These are phyloP conservation scores for Oasisia sp. DNA, from an alignment of 2,888 invertebrate species.

Conservation along the genomic window DNA sequence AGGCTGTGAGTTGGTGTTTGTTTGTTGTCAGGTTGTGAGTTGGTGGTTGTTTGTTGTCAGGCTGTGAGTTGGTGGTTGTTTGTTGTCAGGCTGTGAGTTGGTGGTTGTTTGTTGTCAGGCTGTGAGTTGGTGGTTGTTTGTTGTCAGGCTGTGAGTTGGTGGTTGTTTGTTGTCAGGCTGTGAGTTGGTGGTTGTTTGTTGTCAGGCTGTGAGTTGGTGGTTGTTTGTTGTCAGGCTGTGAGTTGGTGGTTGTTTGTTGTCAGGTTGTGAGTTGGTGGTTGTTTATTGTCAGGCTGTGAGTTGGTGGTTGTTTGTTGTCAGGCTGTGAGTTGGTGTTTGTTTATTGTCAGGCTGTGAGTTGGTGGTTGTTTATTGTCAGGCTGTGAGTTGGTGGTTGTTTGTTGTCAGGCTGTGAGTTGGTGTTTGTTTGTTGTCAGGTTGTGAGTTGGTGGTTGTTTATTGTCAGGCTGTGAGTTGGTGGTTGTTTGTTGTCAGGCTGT, in stretches of 20 bases:
- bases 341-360: background rate
- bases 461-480: background rate
- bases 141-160: too few relatives aligned
- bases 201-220: too few relatives aligned
- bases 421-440: slow-evolving; percentile 72
- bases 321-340: slow-evolving; percentile 77
- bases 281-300: background rate
- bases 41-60: too few relatives aligned
- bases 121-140: too few relatives aligned
- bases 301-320: slow-evolving; percentile 64
- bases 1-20: too few relatives aligned
- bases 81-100: too few relatives aligned
- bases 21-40: too few relatives aligned
- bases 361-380: slow-evolving; percentile 72
- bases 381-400: slow-evolving; percentile 76
- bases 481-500: slow-evolving; percentile 72
- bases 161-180: too few relatives aligned
- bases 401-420: background rate
- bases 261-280: slow-evolving; percentile 78
- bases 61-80: too few relatives aligned
- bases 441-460: slow-evolving; percentile 76
- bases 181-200: too few relatives aligned
- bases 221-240: background rate
- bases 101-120: too few relatives aligned
- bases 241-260: slow-evolving; percentile 18